Evolutionary conservation across 2,888 invertebrate genomes (phyloP).

Genomic region (Endotricha flammealis): DNA sequence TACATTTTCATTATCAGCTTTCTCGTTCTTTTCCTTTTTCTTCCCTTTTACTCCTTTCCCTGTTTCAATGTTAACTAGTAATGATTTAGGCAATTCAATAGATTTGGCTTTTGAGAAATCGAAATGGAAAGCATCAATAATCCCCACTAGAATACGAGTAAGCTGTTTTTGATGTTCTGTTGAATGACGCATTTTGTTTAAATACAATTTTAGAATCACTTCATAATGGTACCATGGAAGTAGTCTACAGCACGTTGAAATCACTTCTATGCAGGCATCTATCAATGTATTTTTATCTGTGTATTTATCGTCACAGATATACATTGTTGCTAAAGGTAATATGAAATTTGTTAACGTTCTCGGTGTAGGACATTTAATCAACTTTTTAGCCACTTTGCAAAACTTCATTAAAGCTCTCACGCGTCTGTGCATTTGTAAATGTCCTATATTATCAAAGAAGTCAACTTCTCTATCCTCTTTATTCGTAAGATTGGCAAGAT

Average conservation of each 20-base stretch:
- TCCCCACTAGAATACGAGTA: slow-evolving; percentile 85
- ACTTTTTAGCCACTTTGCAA: slow-evolving; percentile 80
- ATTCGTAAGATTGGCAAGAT: slow-evolving; percentile 83
- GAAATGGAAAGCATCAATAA: slow-evolving; percentile 95
- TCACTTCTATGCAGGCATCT: slow-evolving; percentile 89
- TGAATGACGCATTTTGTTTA: slow-evolving; percentile 84
- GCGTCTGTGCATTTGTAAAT: slow-evolving; percentile 91
- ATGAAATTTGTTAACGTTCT: slow-evolving; percentile 90
- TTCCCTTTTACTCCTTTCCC: slow-evolving; percentile 28
- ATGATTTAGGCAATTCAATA: slow-evolving; percentile 53
- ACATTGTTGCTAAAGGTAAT: slow-evolving; percentile 89
- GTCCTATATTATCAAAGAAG: slow-evolving; percentile 95
- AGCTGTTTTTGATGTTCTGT: slow-evolving; percentile 89
- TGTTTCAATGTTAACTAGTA: slow-evolving; percentile 40
- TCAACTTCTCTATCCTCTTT: slow-evolving; percentile 90
- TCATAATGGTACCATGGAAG: slow-evolving; percentile 95
- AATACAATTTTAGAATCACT: slow-evolving; percentile 87
- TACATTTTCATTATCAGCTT: slow-evolving; percentile 22
- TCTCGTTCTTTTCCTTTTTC: slow-evolving; percentile 19
- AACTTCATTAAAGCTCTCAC: slow-evolving; percentile 89
- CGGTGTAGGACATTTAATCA: slow-evolving; percentile 79
- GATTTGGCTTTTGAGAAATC: slow-evolving; percentile 83
- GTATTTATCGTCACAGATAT: slow-evolving; percentile 87
- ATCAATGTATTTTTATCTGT: slow-evolving; percentile 87
- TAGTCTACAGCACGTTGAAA: slow-evolving; percentile 85